These are phyloP conservation scores for Dicyrtoma fusca DNA, from an alignment of 2,888 invertebrate genomes.

Conservation along the genomic window DNA sequence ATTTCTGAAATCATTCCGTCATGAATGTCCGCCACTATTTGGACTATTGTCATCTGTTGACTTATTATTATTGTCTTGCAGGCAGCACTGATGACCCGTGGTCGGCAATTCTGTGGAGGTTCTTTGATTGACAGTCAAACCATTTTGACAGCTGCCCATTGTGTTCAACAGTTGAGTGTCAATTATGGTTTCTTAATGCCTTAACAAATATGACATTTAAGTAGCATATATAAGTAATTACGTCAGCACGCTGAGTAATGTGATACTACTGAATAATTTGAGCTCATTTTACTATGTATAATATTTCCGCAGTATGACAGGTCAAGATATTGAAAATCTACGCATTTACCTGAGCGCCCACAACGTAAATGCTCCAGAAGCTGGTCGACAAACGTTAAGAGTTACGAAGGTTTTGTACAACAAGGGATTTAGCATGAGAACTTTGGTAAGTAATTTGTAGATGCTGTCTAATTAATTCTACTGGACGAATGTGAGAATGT, in stretches of 20 bases:
- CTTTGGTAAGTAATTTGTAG: slow-evolving; percentile 66
- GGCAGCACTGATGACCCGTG: slow-evolving; percentile 79
- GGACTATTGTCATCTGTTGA: neutral
- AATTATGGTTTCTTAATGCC: neutral
- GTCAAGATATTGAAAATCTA: slow-evolving; percentile 9
- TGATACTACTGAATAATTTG: slow-evolving; percentile 8
- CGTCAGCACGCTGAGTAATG: too few relatives aligned
- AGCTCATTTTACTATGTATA: slow-evolving; percentile 23
- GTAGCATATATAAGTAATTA: too few relatives aligned
- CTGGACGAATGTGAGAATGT: neutral
- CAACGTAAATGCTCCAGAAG: slow-evolving; percentile 1
- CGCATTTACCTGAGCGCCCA: slow-evolving; percentile 19
- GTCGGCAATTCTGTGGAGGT: slow-evolving; percentile 86
- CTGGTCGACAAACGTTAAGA: slow-evolving; percentile 21
- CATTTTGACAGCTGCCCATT: slow-evolving; percentile 66
- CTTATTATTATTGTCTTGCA: slow-evolving; percentile 50
- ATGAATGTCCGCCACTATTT: neutral
- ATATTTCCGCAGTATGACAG: slow-evolving; percentile 16
- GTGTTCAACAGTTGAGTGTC: slow-evolving; percentile 24
- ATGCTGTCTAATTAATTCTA: neutral
- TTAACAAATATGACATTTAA: too few relatives aligned
- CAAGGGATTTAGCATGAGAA: slow-evolving; percentile 79
- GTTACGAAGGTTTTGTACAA: slow-evolving; percentile 61
- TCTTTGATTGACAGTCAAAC: slow-evolving; percentile 70
- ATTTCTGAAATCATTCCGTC: slow-evolving; percentile 54